phyloP scores from a whole-genome alignment of 2,888 invertebrate species.

The Lithophane leautieri region DNA sequence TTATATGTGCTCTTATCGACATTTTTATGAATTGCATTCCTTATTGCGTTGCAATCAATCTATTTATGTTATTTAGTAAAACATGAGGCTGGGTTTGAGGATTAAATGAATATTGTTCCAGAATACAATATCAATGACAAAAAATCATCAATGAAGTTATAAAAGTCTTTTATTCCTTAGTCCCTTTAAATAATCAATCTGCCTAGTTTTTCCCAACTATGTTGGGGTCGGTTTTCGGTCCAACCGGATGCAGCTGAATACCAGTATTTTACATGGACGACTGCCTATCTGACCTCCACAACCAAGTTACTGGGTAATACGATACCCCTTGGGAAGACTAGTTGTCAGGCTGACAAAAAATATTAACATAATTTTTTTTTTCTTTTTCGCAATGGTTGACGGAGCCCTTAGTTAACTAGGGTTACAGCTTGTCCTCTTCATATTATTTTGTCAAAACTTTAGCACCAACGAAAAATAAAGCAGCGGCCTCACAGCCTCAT shows the following conservation, averaged over 20 bases:
- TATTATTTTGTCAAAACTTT: not conserved
- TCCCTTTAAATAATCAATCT: no score
- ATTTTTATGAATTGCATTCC: constrained; percentile 32
- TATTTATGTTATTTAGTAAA: constrained; percentile 6
- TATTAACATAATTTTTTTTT: not conserved
- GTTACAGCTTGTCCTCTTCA: no score
- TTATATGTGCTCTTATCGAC: constrained; percentile 20
- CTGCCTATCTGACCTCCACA: no score
- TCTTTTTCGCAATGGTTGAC: not conserved
- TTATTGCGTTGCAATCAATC: constrained; percentile 4
- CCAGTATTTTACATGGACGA: no score
- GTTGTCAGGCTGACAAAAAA: no score
- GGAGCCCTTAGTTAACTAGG: not conserved
- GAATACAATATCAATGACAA: not conserved
- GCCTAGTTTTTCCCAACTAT: no score
- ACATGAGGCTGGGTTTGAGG: not conserved
- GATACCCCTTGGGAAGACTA: no score
- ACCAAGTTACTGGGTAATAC: no score
- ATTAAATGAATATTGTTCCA: not conserved
- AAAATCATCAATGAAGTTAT: no score
- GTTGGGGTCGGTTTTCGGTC: no score
- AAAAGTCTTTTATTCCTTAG: no score
- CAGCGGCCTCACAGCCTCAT: constrained; percentile 8
- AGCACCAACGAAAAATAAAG: not conserved
- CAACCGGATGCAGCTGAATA: no score